Percentiles rank a stretch among this genome's conserved stretches.
phyloP scores from a whole-genome alignment of 2,888 invertebrate species.

The Epicampocera succincta region DNA sequence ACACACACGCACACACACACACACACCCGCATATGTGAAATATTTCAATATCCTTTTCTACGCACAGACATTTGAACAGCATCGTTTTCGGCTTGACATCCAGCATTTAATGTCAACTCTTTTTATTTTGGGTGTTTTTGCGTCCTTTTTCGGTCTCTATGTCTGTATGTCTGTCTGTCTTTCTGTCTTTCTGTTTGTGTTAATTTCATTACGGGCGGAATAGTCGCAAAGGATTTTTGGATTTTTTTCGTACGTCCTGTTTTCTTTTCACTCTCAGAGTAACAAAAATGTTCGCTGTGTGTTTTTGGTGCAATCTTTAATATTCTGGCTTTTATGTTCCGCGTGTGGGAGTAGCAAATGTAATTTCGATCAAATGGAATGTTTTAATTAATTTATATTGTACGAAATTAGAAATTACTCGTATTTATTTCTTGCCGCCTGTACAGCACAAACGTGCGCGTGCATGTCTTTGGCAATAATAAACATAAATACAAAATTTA shows the following conservation, averaged over 20 bases:
- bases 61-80: background rate
- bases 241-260: background rate
- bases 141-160: background rate
- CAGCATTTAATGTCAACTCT: constrained; percentile 43
- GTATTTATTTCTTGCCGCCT: constrained; percentile 11
- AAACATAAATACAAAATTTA: no score
- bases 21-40: constrained; percentile 52
- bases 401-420: constrained; percentile 71
- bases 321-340: constrained; percentile 44
- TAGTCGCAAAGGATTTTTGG: constrained; percentile 47
- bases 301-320: constrained; percentile 5
- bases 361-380: constrained; percentile 73
- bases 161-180: background rate
- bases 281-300: constrained; percentile 14
- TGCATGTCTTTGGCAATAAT: no score
- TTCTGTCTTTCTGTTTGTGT: constrained; percentile 22
- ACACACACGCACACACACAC: background rate
- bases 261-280: background rate
- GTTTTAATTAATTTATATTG: constrained; percentile 74
- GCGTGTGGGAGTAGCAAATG: constrained; percentile 68
- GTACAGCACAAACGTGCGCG: no score
- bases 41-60: constrained; percentile 46
- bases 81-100: constrained; percentile 13
- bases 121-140: background rate
- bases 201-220: constrained; percentile 52